These are phyloP conservation scores for Gymnoscopelus microlampas DNA, from an alignment of 2,797 vertebrate genomes.

Conservation along the genomic window DNA sequence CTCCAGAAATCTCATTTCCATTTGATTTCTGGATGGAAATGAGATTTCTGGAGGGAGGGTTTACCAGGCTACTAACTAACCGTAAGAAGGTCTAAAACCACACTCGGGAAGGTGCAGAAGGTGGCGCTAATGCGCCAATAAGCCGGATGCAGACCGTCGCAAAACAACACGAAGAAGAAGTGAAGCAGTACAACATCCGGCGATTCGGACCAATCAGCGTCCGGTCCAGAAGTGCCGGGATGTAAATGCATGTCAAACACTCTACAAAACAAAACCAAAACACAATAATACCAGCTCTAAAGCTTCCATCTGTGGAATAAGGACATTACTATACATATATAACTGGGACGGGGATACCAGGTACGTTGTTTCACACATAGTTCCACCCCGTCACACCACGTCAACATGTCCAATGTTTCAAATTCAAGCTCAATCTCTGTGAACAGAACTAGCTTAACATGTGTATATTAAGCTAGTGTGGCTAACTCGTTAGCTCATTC, in stretches of 20 bases:
- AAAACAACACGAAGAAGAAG: background rate
- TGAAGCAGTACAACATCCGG: conserved; percentile 34
- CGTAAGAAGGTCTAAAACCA: too few species aligned
- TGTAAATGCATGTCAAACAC: conserved; percentile 39
- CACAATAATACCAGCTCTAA: background rate
- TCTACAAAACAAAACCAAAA: conserved; percentile 2
- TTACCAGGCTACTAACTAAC: too few species aligned
- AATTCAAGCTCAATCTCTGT: too few species aligned
- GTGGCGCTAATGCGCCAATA: background rate
- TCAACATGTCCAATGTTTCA: too few species aligned
- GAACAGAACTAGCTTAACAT: conserved; percentile 20
- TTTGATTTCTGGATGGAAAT: too few species aligned
- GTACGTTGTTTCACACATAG: conserved; percentile 36
- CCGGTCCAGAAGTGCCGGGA: conserved; percentile 61
- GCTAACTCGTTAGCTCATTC: conserved; percentile 37
- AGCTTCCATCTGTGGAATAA: background rate
- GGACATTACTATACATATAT: background rate
- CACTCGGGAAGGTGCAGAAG: background rate
- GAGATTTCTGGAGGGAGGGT: too few species aligned
- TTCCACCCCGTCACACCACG: too few species aligned
- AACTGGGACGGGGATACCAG: conserved; percentile 22
- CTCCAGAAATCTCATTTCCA: too few species aligned
- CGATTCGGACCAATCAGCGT: conserved; percentile 63
- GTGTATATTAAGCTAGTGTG: conserved; percentile 36
- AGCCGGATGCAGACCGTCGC: background rate